Evolutionary conservation across 30 jellyfish, hydroid and myxozoan genomes (phyloP).

Genomic region (Nemopilema nomurai): DNA sequence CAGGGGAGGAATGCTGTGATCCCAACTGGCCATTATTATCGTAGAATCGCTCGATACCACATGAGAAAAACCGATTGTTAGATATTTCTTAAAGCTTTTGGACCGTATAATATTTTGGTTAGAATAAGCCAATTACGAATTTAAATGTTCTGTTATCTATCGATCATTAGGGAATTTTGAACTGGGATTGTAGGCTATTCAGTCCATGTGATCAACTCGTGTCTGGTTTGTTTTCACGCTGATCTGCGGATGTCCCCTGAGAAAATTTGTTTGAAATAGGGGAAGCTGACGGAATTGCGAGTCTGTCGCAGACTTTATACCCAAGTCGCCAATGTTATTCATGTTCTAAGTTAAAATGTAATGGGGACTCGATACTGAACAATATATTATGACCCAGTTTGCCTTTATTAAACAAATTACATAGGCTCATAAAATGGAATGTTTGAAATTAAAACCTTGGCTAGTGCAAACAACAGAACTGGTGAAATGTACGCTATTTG

Average conservation of each 20-base stretch:
- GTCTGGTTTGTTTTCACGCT: not conserved
- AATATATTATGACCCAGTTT: not conserved
- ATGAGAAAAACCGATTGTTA: conserved; percentile 24
- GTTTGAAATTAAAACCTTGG: not conserved
- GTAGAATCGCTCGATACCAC: conserved; percentile 17
- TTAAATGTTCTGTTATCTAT: conserved; percentile 7
- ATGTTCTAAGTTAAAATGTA: not conserved
- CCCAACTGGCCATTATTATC: conserved; percentile 29
- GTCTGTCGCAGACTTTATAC: not conserved
- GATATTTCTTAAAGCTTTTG: not conserved
- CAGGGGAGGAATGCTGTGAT: conserved; percentile 46
- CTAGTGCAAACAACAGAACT: not conserved
- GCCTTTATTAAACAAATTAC: not conserved
- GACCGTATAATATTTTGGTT: not conserved
- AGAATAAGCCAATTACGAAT: conserved; percentile 9
- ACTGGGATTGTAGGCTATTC: not conserved
- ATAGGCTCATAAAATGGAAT: not conserved
- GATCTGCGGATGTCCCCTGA: not conserved
- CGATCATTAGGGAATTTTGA: not conserved
- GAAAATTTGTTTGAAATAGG: not conserved
- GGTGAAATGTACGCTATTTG: not conserved
- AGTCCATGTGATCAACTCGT: not conserved
- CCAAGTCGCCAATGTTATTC: not conserved
- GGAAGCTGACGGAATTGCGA: not conserved
- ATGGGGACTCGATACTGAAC: not conserved